Evolutionary conservation across 2,888 invertebrate species (phyloP).

Genomic region (Scrobipalpa atriplicella): DNA sequence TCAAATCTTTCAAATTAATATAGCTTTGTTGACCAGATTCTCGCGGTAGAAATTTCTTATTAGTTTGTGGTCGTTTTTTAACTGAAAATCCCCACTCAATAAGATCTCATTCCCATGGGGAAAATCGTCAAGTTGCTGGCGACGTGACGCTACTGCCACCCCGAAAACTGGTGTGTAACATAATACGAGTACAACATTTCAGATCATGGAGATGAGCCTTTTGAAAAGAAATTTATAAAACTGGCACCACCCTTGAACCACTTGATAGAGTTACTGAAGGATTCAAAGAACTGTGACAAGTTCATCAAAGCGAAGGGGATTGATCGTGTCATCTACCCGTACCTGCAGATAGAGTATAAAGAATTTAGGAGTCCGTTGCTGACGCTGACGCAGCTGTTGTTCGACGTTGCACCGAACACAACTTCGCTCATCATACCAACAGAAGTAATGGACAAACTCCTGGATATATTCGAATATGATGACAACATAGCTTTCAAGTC

Average conservation of each 20-base stretch:
- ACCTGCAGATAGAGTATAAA: slow-evolving; percentile 43
- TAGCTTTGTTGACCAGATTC: too few species aligned
- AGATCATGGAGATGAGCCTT: neutral
- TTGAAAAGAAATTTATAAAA: slow-evolving; percentile 41
- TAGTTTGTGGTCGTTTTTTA: too few species aligned
- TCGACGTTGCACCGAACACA: slow-evolving; percentile 53
- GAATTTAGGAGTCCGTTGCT: slow-evolving; percentile 52
- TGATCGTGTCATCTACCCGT: slow-evolving; percentile 49
- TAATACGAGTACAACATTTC: too few species aligned
- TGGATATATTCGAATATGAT: slow-evolving; percentile 63
- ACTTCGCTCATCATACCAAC: slow-evolving; percentile 51
- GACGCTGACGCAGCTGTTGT: slow-evolving; percentile 52
- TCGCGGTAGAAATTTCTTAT: too few species aligned
- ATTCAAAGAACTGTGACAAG: slow-evolving; percentile 48
- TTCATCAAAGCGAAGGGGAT: slow-evolving; percentile 61
- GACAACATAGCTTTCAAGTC: slow-evolving; percentile 56
- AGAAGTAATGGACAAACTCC: slow-evolving; percentile 53
- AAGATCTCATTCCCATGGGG: too few species aligned
- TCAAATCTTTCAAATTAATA: too few species aligned
- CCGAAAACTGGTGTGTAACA: too few species aligned
- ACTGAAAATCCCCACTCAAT: too few species aligned
- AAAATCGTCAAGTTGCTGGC: too few species aligned
- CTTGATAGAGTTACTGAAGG: slow-evolving; percentile 46
- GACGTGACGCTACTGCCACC: too few species aligned
- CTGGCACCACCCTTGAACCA: slow-evolving; percentile 47